Conservation (phyloP, 37 sponge, comb jelly and placozoan genomes). For the Tethya wilhelma region DNA sequence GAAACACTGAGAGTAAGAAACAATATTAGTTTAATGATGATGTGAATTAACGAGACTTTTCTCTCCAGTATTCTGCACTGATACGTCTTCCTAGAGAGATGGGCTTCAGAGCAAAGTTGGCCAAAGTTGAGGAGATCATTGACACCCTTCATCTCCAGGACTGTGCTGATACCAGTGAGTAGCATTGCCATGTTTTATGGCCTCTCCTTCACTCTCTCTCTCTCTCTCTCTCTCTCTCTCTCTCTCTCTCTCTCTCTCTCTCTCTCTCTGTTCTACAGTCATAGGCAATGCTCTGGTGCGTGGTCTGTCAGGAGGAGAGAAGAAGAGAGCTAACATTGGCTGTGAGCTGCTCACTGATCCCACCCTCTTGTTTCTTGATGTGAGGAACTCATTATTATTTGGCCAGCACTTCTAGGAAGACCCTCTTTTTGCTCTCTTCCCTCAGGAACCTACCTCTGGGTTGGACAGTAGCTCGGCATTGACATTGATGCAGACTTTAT, state of each 20-base stretch:
- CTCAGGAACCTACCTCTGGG: conserved; percentile 89
- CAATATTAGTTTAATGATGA: no score
- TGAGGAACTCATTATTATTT: conserved; percentile 26
- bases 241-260: neutral
- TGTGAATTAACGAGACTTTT: neutral
- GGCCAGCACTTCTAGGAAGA: neutral
- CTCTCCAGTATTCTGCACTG: conserved; percentile 70
- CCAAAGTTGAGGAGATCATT: conserved; percentile 60
- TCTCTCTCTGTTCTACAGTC: conserved; percentile 28
- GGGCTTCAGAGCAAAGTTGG: conserved; percentile 46
- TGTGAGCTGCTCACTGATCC: conserved; percentile 87
- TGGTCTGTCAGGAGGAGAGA: conserved; percentile 89
- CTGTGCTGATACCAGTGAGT: conserved; percentile 60
- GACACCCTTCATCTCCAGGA: conserved; percentile 53
- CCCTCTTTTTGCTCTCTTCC: neutral
- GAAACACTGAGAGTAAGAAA: conserved; percentile 69
- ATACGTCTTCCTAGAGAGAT: conserved; percentile 65
- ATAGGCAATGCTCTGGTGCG: conserved; percentile 58
- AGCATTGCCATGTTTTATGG: neutral
- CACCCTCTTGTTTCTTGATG: conserved; percentile 73
- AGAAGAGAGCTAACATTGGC: conserved; percentile 87
- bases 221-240: neutral
- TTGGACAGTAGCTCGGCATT: conserved; percentile 84
- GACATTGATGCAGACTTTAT: conserved; percentile 53
- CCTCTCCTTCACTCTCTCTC: neutral